Evolutionary conservation across 2,113 vertebrate species (phyloP), one percentile per base, ranked within the genome.

Genomic region (Nymphicus hollandicus): DNA sequence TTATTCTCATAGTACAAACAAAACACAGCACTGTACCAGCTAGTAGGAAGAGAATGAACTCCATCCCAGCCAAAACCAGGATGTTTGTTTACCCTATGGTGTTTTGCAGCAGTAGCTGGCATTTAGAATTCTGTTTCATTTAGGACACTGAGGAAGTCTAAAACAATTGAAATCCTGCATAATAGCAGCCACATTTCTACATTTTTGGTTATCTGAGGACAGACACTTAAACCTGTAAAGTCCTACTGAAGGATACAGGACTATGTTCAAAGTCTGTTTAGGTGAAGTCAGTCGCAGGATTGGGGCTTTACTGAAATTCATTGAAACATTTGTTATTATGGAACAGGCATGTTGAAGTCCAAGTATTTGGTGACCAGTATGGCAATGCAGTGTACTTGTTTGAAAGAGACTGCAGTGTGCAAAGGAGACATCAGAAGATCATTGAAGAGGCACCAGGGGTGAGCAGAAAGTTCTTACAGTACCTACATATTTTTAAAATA

Each of bases 371-470:
- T n/a, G 99, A 99, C 96, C 98, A 98, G 96, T 98, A 99, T 37
- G 99, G 99, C 44, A 99, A 99, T 29, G 98, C 98, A 1, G 99
- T 99, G 17, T 99, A 99, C 95, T 97, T 99, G 88, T 99, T 99
- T 97, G 99, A 99, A 97, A 99, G 99, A 96, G 99, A 99, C 97
- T 99, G 99, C 95, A 99, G 99, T 1, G 99, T 99, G 58, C 99
- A 99, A 77, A 98, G 99, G 95, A 98, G 99, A 81, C 99, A 99
- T 94, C 99, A 99, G 98, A 99, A 99, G 97, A 99, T 99, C 97
- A 99, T 99, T 47, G 99, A 99, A 94, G 99, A 99, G 86, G 99
- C 99, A 39, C 99, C 99, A 5, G 99, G 98, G 98, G 99, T 99
- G 97, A 98, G 98, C 49, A 74, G 22, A 77, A 70, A 60, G 28